Evolutionary conservation across 2,888 invertebrate genomes (phyloP).

Genomic region (Cremastinae sp.): DNA sequence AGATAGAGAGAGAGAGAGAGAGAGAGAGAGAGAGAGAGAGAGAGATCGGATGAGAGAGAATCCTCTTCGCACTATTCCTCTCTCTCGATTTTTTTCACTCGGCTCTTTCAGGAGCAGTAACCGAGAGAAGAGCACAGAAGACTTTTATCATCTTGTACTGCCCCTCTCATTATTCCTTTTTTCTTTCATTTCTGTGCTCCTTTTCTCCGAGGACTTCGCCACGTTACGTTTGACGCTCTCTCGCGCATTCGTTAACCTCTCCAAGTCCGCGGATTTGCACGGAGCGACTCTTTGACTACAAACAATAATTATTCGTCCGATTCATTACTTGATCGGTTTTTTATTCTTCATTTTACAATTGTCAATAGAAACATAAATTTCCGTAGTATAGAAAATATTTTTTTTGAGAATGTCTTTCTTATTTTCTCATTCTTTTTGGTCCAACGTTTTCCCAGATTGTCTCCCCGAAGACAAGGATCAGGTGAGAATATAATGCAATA

Average conservation of each 20-base stretch:
- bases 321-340: no score
- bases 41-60: constrained; percentile 14
- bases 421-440: background rate
- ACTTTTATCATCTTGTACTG: background rate
- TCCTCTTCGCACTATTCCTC: constrained; percentile 1
- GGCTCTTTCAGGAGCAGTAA: constrained; percentile 11
- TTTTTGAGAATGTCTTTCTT: no score
- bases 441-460: background rate
- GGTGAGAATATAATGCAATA: constrained; percentile 13
- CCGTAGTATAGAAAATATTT: no score
- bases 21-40: constrained; percentile 4
- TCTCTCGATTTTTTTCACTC: background rate
- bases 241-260: constrained; percentile 35
- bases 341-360: no score
- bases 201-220: constrained; percentile 9
- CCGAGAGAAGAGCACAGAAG: constrained; percentile 8
- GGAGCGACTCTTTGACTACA: background rate
- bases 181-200: background rate
- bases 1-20: background rate
- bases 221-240: constrained; percentile 14
- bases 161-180: background rate
- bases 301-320: no score
- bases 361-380: no score
- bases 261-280: background rate
- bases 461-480: background rate